Conservation (phyloP, 2,113 vertebrate genomes). For the Tamias sibiricus region DNA sequence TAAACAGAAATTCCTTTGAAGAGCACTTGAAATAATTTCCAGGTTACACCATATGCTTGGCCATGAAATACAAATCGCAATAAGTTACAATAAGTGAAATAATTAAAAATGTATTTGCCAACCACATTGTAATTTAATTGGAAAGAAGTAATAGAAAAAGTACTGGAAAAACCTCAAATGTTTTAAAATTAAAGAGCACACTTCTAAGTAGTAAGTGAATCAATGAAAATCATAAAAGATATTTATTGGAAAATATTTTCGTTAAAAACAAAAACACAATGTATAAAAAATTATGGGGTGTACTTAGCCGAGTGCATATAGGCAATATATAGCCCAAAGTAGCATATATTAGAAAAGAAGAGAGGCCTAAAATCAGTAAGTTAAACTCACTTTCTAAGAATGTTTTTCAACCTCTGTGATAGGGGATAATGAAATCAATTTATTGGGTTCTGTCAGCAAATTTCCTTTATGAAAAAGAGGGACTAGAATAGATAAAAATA, state of each 20-base stretch:
- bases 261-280: neutral
- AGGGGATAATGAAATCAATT: neutral
- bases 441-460: neutral
- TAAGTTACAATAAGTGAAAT: neutral
- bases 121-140: neutral
- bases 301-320: neutral
- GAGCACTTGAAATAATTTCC: neutral
- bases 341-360: neutral
- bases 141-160: neutral
- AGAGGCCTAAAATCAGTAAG: neutral
- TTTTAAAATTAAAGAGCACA: neutral
- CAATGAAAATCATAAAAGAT: neutral
- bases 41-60: neutral
- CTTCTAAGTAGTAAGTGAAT: neutral
- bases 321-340: neutral
- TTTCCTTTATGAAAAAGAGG: neutral
- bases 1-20: neutral
- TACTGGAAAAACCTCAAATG: neutral
- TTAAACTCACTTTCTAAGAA: neutral
- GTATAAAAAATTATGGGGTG: neutral
- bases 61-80: neutral
- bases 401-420: neutral
- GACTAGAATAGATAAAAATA: neutral
- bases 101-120: neutral
- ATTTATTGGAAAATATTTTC: neutral